A percentile compares a stretch with the other conserved stretches of the same genome.
These are phyloP conservation scores for Pocillopora verrucosa DNA, from an alignment of 64 coral and sea anemone species.

Conservation along the genomic window DNA sequence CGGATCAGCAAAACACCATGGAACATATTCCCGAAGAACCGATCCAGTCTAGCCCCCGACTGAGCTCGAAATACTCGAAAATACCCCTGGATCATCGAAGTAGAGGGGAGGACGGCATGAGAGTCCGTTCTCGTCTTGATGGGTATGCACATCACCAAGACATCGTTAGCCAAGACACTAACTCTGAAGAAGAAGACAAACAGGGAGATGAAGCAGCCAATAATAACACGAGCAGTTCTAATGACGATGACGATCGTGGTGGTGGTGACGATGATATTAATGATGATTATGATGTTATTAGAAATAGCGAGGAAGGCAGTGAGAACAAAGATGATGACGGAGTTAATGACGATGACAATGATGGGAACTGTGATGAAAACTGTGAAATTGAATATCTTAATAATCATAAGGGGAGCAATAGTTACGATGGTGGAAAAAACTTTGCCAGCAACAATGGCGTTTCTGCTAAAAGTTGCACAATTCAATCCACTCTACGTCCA, in stretches of 20 bases:
- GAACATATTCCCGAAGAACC: not conserved
- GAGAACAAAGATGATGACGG: not conserved
- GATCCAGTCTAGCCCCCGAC: not conserved
- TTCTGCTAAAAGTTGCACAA: not conserved
- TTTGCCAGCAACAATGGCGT: not conserved
- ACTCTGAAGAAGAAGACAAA: not conserved
- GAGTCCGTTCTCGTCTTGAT: not conserved
- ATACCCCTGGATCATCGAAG: not conserved
- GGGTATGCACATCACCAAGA: not conserved
- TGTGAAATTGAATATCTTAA: not conserved
- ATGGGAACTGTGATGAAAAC: not conserved
- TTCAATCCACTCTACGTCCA: not conserved
- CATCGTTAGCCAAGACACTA: not conserved
- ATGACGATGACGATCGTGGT: not conserved
- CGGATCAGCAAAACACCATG: not conserved
- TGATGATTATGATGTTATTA: not conserved
- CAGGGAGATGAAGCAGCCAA: not conserved
- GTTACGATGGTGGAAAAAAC: not conserved
- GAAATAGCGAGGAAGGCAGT: not conserved
- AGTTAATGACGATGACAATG: not conserved
- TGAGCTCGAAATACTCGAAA: not conserved
- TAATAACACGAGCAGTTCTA: too few species aligned
- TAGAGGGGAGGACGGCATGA: too few species aligned
- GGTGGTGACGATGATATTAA: not conserved
- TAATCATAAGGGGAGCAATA: not conserved